Evolutionary conservation across 2,113 vertebrate species (phyloP), one percentile per base, ranked within the genome.

Genomic region (Neogale vison): DNA sequence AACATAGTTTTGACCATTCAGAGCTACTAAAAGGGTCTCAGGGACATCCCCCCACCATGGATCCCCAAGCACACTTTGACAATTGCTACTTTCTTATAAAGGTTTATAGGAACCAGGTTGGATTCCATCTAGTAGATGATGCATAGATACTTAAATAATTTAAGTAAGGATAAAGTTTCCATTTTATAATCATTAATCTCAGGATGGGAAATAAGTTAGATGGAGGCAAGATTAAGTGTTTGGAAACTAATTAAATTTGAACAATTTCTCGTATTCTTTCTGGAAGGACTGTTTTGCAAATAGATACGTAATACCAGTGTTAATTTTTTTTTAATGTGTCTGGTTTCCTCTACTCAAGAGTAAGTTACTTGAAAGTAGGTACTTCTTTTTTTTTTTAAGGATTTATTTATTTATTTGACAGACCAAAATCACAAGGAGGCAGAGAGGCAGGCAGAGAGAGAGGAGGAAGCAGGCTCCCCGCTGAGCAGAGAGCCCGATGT

Each of bases 241-340:
- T 83, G 47, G 39, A 93, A 97, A 50, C 20, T 47, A 96, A 84
- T 84, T 96, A 94, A 57, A 88, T 97, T 67, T 80, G 29, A 97
- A 82, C 34, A 90, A 34, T 90, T 94, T 95, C 20, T 89, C 29
- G 59, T 50, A 47, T 94, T 55, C 17, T 82, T 7, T 72, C 50
- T 72, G 7, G 34, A 96, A 93, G 3, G 21, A 77, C 13, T 88
- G 17, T 55, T 92, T 88, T 85, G 50, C 9, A 88, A n/a, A 84
- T 8, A 42, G 3, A 72, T 76, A 79, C n/a, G 12, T 79, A 87
- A 80, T 83, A 23, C 47, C n/a, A 3, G 2, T 92, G 10, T 67
- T 82, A 21, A 4, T 80, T 85, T 79, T 88, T 92, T 92, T 90
- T 80, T 26, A 61, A 61, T 81, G 31, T 89, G 6, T 36, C 59